Base-by-base conservation (phyloP, 2,888 invertebrate genomes). In the Leucophora obtusa region DNA sequence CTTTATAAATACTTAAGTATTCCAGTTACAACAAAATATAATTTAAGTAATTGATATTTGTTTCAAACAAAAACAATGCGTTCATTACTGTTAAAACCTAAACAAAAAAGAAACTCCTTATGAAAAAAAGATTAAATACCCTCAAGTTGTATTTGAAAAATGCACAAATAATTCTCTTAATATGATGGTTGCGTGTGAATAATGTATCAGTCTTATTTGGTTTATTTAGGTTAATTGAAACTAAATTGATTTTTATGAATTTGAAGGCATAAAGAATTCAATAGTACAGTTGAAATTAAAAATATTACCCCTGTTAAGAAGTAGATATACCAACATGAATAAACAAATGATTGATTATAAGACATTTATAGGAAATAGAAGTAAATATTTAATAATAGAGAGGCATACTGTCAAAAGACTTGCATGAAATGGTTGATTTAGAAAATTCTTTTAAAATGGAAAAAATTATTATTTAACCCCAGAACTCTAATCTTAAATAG, bases 151-250 rank as follows among this genome's bases (percentile, higher is more conserved):
- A 21, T n/a, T 14, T n/a, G 53, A 65, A 54, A 33, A 51, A 43
- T 9, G 17, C 15, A 17, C 4, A 15, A 35, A 11, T 8, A 14
- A 33, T 47, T 47, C n/a, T 47, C 43, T 47, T 51, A 33, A 38
- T 54, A 62, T 69, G 76, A 77, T 81, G 81, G 77, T 81, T 81
- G 81, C 81, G 77, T 81, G 81, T 81, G 70, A 81, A 77, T 81
- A 81, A 74, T 70, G 73, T 77, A 81, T 77, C 70, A 74, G 60
- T 81, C 70, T 73, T 68, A 38, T 53, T 74, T 70, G 15, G 18
- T 65, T 58, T 74, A 81, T 81, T 77, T 81, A 66, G 81, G 81
- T 81, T 81, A 81, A 81, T 81, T 77, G 81, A 81, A 81, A 77
- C 60, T 66, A 81, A 81, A 81, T 81, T 77, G 81, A 81, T 81